Conservation (phyloP, 2,888 invertebrate species). For the Cheilosia soror region DNA sequence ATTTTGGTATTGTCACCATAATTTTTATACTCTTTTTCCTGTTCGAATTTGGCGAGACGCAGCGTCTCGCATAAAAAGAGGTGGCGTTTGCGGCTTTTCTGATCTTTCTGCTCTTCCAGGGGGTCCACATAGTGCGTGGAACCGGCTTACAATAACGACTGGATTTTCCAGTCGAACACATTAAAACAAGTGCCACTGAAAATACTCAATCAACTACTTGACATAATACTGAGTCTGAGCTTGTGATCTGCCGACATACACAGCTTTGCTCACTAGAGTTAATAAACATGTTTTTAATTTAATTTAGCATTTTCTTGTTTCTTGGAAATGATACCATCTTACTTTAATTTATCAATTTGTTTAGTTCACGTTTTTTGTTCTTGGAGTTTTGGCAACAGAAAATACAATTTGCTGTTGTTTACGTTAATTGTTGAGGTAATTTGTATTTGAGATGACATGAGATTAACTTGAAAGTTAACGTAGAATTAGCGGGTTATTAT, state of each 20-base stretch:
- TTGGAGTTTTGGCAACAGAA: not conserved
- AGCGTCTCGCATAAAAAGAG: not conserved
- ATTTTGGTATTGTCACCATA: not conserved
- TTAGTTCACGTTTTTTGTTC: not conserved
- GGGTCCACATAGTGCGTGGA: not conserved
- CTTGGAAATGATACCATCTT: not conserved
- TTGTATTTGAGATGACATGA: not conserved
- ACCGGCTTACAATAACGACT: not conserved
- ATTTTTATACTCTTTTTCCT: not conserved
- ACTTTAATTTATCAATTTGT: not conserved
- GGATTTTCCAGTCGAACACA: not conserved
- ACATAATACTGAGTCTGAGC: not conserved
- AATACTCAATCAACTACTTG: not conserved
- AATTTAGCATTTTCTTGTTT: not conserved
- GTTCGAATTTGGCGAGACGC: not conserved
- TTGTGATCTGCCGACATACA: not conserved
- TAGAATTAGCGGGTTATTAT: too few species aligned
- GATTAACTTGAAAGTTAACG: not conserved
- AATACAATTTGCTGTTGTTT: not conserved
- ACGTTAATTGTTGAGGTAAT: not conserved
- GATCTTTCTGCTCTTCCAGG: not conserved
- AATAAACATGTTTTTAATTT: not conserved
- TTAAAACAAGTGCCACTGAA: constrained; percentile 1
- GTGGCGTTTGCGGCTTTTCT: constrained; percentile 1
- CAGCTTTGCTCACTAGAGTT: not conserved